A percentile compares a stretch with the other conserved stretches of the same genome.
These are phyloP conservation scores for Polydrusus pterygomalis DNA, from an alignment of 2,888 invertebrate species.

Conservation along the genomic window DNA sequence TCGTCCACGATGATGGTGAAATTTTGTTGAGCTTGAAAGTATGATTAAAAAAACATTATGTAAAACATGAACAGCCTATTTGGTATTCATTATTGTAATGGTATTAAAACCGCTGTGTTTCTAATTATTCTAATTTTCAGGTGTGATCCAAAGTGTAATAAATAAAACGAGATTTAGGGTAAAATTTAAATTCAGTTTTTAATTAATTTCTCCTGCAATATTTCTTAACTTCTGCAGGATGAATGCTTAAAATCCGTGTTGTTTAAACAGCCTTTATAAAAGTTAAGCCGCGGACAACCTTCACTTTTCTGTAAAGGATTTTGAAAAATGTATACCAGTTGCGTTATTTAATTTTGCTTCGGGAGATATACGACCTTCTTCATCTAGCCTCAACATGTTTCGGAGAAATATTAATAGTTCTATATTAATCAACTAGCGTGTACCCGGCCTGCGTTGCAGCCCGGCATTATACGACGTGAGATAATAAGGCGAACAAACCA, in stretches of 20 bases:
- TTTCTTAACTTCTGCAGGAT: slow-evolving; percentile 46
- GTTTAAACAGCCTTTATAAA: slow-evolving; percentile 33
- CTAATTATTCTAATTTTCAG: slow-evolving; percentile 31
- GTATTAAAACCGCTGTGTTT: slow-evolving; percentile 9
- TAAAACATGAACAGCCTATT: background rate
- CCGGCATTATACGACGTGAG: no score
- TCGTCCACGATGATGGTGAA: background rate
- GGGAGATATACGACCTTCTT: no score
- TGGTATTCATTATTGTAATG: slow-evolving; percentile 11
- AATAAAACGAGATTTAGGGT: slow-evolving; percentile 35
- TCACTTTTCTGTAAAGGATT: background rate
- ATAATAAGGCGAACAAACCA: no score
- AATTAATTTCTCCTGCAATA: slow-evolving; percentile 49
- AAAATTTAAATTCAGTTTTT: slow-evolving; percentile 50
- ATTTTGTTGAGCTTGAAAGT: background rate
- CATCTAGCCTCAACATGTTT: no score
- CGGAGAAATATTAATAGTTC: no score
- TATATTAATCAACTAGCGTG: no score
- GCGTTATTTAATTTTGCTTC: no score
- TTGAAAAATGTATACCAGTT: no score
- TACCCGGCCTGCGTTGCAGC: no score
- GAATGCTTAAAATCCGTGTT: slow-evolving; percentile 42
- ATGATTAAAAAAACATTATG: background rate
- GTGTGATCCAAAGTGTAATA: slow-evolving; percentile 33
- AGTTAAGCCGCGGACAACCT: background rate